phyloP scores from a whole-genome alignment of 2,888 invertebrate genomes.

The Nymphalis polychloros region DNA sequence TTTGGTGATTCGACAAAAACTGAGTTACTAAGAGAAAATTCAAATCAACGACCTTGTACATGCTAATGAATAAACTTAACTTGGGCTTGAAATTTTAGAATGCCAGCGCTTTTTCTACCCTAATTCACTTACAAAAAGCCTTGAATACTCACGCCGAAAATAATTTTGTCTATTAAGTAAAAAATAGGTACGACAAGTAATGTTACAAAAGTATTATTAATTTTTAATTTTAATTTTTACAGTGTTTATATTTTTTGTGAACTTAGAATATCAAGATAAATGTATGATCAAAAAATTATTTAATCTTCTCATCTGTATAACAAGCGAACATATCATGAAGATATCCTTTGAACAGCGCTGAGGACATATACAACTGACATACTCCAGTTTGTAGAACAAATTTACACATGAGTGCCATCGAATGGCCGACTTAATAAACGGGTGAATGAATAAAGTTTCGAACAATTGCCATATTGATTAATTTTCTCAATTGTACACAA shows the following conservation, averaged over 20 bases:
- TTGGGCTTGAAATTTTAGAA: background rate
- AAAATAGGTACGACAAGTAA: too few species aligned
- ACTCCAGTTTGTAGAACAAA: slow-evolving; percentile 11
- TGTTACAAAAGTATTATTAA: too few species aligned
- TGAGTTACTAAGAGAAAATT: slow-evolving; percentile 4
- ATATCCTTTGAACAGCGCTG: background rate
- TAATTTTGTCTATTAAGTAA: too few species aligned
- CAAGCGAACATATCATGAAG: background rate
- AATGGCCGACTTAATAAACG: slow-evolving; percentile 35
- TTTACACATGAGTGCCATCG: slow-evolving; percentile 32
- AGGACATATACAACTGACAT: background rate
- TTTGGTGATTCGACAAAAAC: slow-evolving; percentile 9
- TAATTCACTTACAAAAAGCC: background rate
- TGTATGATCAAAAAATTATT: too few species aligned
- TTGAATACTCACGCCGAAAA: background rate
- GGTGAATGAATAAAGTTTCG: slow-evolving; percentile 28
- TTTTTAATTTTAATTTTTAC: too few species aligned
- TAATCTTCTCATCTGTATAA: too few species aligned
- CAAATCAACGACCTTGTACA: background rate
- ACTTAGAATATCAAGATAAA: too few species aligned
- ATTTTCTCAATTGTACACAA: background rate
- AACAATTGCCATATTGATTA: slow-evolving; percentile 26
- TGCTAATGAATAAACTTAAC: slow-evolving; percentile 9
- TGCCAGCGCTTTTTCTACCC: background rate
- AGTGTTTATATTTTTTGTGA: too few species aligned